Evolutionary conservation across 1,140 invertebrate genomes (phyloP).

Genomic region (Lucilia cuprina): DNA sequence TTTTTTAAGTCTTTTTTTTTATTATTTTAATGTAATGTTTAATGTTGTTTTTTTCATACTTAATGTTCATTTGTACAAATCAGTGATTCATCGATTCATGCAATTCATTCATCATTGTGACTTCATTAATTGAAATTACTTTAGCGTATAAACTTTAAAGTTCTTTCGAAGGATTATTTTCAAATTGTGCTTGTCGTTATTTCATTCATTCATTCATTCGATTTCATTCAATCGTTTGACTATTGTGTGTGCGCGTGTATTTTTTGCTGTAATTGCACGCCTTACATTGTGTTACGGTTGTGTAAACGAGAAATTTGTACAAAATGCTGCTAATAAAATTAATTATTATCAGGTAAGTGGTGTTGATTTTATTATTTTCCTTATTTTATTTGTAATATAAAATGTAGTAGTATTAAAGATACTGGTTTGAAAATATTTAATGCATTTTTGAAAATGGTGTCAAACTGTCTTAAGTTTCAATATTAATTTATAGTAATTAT

Average conservation of each 20-base stretch:
- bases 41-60: neutral
- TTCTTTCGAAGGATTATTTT: neutral
- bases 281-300: neutral
- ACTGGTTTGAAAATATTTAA: neutral
- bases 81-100: neutral
- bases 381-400: no score
- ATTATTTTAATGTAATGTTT: neutral
- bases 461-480: neutral
- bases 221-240: neutral
- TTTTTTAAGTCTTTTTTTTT: neutral
- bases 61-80: neutral
- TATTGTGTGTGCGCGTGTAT: neutral
- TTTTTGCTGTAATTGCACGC: neutral
- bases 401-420: no score
- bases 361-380: no score
- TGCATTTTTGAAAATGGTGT: neutral
- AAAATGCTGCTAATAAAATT: conserved; percentile 34
- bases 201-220: no score
- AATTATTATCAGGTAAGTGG: conserved; percentile 26
- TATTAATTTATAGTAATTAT: no score
- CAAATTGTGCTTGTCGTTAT: neutral
- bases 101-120: neutral
- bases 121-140: conserved; percentile 13
- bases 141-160: neutral
- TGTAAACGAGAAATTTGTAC: conserved; percentile 22